Conservation (phyloP, 1,140 invertebrate genomes). For the Meloidogyne floridensis region DNA sequence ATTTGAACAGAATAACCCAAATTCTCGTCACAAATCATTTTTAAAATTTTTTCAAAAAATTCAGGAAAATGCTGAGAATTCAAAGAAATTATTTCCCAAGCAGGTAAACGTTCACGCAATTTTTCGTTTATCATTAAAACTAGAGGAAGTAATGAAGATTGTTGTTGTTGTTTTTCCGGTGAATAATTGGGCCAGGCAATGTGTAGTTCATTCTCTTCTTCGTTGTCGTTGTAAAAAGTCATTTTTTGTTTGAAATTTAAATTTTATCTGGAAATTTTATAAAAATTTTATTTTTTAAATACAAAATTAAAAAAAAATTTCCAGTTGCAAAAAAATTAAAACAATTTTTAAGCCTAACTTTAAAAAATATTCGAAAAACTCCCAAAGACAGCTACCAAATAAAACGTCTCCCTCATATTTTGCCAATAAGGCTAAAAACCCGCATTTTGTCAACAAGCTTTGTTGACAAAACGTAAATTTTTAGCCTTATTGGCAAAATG, state of each 20-base stretch:
- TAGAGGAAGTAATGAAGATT: conserved; percentile 86
- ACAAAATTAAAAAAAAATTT: no score
- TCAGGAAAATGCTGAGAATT: conserved; percentile 79
- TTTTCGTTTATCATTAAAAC: conserved; percentile 98
- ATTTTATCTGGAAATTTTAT: no score
- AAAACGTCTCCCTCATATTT: no score
- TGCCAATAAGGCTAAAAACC: no score
- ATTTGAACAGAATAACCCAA: conserved; percentile 80
- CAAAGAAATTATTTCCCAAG: conserved; percentile 87
- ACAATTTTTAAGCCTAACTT: no score
- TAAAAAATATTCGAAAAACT: no score
- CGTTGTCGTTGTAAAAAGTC: neutral
- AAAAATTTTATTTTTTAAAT: no score
- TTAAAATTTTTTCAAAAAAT: conserved; percentile 84
- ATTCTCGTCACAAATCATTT: conserved; percentile 71
- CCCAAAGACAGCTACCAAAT: no score
- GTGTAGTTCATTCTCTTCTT: conserved; percentile 21
- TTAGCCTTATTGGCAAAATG: no score
- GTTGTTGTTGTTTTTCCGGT: conserved; percentile 51
- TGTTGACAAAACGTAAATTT: no score
- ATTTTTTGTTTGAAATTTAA: neutral
- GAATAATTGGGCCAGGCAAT: conserved; percentile 19
- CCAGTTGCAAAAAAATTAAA: no score
- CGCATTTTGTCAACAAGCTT: no score
- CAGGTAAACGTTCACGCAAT: conserved; percentile 89